Evolutionary conservation across 2,888 invertebrate genomes (phyloP), one percentile per base, ranked within the genome.

Genomic region (Apodemia hepburni): DNA sequence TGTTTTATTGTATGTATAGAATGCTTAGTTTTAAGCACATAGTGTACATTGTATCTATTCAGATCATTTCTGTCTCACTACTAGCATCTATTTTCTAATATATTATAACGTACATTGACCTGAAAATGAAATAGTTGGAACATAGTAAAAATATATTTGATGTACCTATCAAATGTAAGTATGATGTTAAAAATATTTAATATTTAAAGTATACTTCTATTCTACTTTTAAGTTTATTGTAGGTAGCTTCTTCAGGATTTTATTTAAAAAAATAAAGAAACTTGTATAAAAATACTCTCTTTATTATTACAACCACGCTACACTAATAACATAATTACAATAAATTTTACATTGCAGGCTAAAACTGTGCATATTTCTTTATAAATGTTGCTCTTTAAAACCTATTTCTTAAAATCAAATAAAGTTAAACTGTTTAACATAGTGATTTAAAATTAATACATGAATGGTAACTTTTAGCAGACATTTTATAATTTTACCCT

Each of bases 251-350:
- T 18, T 22, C 18, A 18, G 51, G 51, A 54, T 54, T 54, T 54
- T 54, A 54, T 54, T 54, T 15, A 54, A 54, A 27, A 22, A 27
- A 54, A 54, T 22, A 54, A 22, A 61, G 17, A 61, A 58, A 58
- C 17, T n/a, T 33, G 42, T 54, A 62, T 62, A 59, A 42, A 64
- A 61, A 64, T 61, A 64, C 60, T 54, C 42, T 61, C 58, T 62
- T 61, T 61, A 59, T 47, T 61, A 42, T 51, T 51, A 51, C 22
- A 51, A 51, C 51, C 51, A 18, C 42, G 3, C 51, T 51, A 51
- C 22, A 5, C 51, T 51, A 51, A 22, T 51, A 22, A 51, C 22
- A 51, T 51, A 51, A 51, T 51, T 51, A 51, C 51, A 51, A 27
- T 18, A 22, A 51, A 51, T 51, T 42, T 51, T 51, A 51, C 22